A percentile compares a stretch with the other conserved stretches of the same genome.
These are phyloP conservation scores for Drosophila carrolli DNA, from an alignment of 1,140 invertebrate species.

Conservation along the genomic window DNA sequence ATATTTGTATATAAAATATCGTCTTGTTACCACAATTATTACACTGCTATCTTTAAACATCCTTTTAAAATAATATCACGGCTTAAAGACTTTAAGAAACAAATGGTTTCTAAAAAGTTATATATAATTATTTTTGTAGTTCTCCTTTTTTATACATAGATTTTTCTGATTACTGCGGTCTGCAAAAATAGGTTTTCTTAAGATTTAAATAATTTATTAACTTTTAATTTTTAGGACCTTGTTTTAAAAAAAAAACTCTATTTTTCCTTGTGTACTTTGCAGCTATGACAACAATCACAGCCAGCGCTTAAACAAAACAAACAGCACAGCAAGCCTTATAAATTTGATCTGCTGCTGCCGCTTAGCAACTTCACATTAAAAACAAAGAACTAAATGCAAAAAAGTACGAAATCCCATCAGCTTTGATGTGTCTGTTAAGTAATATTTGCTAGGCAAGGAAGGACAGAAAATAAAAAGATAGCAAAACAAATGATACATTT, in stretches of 20 bases:
- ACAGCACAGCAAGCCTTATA: slow-evolving; percentile 50
- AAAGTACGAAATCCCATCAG: slow-evolving; percentile 41
- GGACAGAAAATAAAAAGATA: slow-evolving; percentile 15
- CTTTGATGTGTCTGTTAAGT: slow-evolving; percentile 50
- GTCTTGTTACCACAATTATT: too few species aligned
- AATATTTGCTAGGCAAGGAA: slow-evolving; percentile 29
- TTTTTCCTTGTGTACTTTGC: not conserved
- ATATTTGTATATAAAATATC: too few species aligned
- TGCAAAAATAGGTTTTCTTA: too few species aligned
- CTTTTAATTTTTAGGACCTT: too few species aligned
- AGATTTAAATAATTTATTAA: too few species aligned
- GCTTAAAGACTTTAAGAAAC: too few species aligned
- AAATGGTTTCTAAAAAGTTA: too few species aligned
- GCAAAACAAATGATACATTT: slow-evolving; percentile 23
- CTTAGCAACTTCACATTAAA: slow-evolving; percentile 69
- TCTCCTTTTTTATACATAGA: too few species aligned
- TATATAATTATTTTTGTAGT: too few species aligned
- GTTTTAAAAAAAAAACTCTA: not conserved
- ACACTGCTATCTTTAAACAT: too few species aligned
- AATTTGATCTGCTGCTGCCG: slow-evolving; percentile 55
- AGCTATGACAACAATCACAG: slow-evolving; percentile 61
- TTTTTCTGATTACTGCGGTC: too few species aligned
- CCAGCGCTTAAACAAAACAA: slow-evolving; percentile 67
- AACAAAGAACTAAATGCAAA: slow-evolving; percentile 30
- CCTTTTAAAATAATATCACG: too few species aligned